Percentiles rank a stretch among this genome's conserved stretches.
These are phyloP conservation scores for Aphaenogaster ashmeadi DNA, from an alignment of 1,140 invertebrate genomes.

Conservation along the genomic window DNA sequence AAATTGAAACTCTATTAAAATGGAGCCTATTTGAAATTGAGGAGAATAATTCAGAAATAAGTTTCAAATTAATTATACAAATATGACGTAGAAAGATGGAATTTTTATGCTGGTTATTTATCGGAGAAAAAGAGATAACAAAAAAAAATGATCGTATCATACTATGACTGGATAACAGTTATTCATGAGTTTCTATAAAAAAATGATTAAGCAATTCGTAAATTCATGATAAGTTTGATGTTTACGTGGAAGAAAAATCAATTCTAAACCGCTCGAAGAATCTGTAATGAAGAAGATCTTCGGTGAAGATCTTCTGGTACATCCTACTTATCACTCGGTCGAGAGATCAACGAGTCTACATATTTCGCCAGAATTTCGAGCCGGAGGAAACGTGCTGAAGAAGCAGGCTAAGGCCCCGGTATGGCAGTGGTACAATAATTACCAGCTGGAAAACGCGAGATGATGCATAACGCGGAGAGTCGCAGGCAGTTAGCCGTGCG, in stretches of 20 bases:
- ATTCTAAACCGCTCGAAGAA: background rate
- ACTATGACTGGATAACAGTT: background rate
- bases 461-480: conserved; percentile 33
- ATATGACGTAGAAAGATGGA: background rate
- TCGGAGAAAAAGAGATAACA: background rate
- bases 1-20: background rate
- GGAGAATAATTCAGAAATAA: background rate
- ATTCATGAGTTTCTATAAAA: background rate
- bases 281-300: background rate
- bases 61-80: background rate
- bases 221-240: background rate
- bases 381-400: background rate
- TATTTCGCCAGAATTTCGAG: conserved; percentile 37
- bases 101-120: background rate
- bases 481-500: conserved; percentile 51
- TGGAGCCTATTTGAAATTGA: background rate
- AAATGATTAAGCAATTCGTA: background rate
- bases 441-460: conserved; percentile 50
- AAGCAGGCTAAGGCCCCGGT: conserved; percentile 50
- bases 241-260: background rate
- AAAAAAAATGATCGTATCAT: background rate
- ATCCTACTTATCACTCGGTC: conserved; percentile 9
- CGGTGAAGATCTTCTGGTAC: background rate
- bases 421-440: conserved; percentile 56
- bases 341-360: conserved; percentile 4